phyloP scores from a whole-genome alignment of 2,113 vertebrate species.

The Nesogale talazaci region DNA sequence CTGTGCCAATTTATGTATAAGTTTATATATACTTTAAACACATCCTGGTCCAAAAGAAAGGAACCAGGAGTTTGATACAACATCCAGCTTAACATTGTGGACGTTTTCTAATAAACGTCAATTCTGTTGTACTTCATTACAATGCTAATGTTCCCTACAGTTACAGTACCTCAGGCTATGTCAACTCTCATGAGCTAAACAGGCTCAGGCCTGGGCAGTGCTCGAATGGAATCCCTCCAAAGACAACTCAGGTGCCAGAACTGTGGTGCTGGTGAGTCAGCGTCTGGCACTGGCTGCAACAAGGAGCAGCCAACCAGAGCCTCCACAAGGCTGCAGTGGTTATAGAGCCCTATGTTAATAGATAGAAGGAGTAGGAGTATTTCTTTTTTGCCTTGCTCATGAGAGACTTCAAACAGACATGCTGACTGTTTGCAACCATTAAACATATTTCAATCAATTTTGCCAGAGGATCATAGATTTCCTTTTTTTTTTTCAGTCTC shows the following conservation, averaged over 20 bases:
- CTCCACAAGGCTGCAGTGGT: slow-evolving; percentile 3
- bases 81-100: neutral
- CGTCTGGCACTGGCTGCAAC: slow-evolving; percentile 38
- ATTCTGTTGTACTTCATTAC: neutral
- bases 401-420: slow-evolving; percentile 71
- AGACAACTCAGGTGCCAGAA: slow-evolving; percentile 67
- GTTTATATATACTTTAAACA: slow-evolving; percentile 1
- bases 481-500: slow-evolving; percentile 1
- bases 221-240: slow-evolving; percentile 65
- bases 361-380: slow-evolving; percentile 21
- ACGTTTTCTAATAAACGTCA: slow-evolving; percentile 39
- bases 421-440: slow-evolving; percentile 60
- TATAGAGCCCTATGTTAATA: neutral
- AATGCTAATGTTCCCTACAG: neutral
- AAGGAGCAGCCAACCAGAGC: slow-evolving; percentile 12
- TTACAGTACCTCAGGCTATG: slow-evolving; percentile 28
- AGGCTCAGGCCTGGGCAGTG: slow-evolving; percentile 55
- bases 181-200: slow-evolving; percentile 57
- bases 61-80: neutral
- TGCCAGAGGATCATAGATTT: slow-evolving; percentile 64
- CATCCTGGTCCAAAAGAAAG: neutral
- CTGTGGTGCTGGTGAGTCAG: slow-evolving; percentile 64
- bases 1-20: neutral
- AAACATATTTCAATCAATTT: slow-evolving; percentile 63
- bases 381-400: neutral